These are phyloP conservation scores for Idaea dimidiata DNA, from an alignment of 2,888 invertebrate genomes.

Conservation along the genomic window DNA sequence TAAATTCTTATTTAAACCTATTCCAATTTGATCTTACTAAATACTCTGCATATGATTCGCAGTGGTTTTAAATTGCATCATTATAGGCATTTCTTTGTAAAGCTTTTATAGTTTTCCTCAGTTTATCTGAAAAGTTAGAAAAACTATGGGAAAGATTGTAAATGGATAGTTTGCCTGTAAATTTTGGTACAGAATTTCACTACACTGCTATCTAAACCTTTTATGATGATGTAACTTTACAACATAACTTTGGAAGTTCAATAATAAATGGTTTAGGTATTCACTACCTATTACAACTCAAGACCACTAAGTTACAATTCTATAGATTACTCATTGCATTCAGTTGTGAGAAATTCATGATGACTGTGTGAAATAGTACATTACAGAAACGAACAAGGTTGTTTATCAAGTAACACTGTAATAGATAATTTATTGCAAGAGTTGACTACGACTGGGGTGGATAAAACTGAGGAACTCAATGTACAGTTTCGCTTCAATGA, in stretches of 20 bases:
- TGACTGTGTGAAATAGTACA: neutral
- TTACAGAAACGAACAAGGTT: constrained; percentile 19
- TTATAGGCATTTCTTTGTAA: too few relatives aligned
- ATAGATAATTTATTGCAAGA: constrained; percentile 24
- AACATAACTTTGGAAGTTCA: neutral
- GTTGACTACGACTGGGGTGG: constrained; percentile 29
- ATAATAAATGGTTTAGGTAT: neutral
- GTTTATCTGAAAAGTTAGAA: too few relatives aligned
- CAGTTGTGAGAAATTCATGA: neutral
- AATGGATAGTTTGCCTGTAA: too few relatives aligned
- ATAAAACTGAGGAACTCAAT: constrained; percentile 52
- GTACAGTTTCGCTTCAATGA: constrained; percentile 64
- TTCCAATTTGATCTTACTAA: too few relatives aligned
- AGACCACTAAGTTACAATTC: neutral
- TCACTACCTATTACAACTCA: neutral
- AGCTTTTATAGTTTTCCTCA: too few relatives aligned
- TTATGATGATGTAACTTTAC: neutral
- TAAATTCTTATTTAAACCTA: too few relatives aligned
- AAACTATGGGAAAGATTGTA: too few relatives aligned
- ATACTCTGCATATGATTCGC: too few relatives aligned
- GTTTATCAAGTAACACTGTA: constrained; percentile 31
- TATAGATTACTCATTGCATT: neutral
- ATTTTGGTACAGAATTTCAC: too few relatives aligned
- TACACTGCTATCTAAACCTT: too few relatives aligned
- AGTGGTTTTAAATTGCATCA: too few relatives aligned